phyloP scores from a whole-genome alignment of 2,888 invertebrate genomes.

The Brachyptera putata region DNA sequence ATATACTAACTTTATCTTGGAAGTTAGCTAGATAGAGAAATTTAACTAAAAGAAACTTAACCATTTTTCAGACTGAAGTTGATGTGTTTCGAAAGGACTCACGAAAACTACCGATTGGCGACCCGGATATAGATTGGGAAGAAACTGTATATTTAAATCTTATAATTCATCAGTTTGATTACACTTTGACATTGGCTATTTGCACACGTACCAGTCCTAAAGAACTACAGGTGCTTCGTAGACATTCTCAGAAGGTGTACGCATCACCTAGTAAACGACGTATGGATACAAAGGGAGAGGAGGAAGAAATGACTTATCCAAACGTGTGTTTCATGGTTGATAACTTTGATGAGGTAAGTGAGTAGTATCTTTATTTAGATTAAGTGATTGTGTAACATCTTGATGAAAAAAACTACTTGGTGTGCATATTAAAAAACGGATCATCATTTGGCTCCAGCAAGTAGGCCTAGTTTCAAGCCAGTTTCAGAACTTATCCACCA shows the following conservation, averaged over 20 bases:
- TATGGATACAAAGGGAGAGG: constrained; percentile 97
- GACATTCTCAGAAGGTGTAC: constrained; percentile 91
- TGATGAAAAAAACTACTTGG: background rate
- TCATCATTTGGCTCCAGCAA: no score
- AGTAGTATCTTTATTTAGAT: background rate
- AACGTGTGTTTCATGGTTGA: constrained; percentile 99
- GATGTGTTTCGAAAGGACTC: constrained; percentile 98
- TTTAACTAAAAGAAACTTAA: no score
- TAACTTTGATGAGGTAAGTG: constrained; percentile 89
- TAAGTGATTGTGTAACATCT: background rate
- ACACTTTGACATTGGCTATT: constrained; percentile 93
- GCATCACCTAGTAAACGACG: constrained; percentile 94
- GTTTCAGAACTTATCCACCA: no score
- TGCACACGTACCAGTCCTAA: constrained; percentile 97
- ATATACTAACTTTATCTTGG: no score
- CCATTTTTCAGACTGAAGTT: constrained; percentile 72
- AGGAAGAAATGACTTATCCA: constrained; percentile 98
- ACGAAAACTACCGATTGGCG: constrained; percentile 91
- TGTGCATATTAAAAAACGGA: background rate
- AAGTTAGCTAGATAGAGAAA: no score
- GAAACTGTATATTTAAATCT: constrained; percentile 98
- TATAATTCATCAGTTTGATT: constrained; percentile 97
- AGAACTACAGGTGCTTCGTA: constrained; percentile 90
- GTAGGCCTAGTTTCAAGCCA: no score
- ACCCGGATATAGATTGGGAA: constrained; percentile 97